These are phyloP conservation scores for Muntiacus muntjak DNA, from an alignment of 2,113 vertebrate species.

Conservation along the genomic window DNA sequence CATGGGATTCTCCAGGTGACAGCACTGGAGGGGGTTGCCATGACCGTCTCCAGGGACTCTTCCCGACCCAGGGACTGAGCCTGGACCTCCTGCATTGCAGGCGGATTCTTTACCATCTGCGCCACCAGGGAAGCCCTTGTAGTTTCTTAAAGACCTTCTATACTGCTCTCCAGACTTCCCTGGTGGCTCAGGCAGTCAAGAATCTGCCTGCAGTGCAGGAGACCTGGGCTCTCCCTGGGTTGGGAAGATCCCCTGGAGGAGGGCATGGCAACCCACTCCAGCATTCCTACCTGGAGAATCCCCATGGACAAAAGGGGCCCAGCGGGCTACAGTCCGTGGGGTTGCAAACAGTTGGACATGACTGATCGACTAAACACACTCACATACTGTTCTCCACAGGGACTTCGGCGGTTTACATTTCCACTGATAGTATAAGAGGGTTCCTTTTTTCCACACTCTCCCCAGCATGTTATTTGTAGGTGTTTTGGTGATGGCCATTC, in stretches of 20 bases:
- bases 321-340: not conserved
- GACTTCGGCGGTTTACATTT: rapidly evolving
- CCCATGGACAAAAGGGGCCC: not conserved
- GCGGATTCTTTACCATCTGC: not conserved
- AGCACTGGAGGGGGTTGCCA: not conserved
- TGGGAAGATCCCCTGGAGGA: not conserved
- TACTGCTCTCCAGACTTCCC: not conserved
- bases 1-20: not conserved
- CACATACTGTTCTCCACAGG: not conserved
- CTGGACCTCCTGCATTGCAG: not conserved
- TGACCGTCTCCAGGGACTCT: not conserved
- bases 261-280: not conserved
- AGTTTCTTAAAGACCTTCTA: not conserved
- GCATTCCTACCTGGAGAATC: not conserved
- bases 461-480: not conserved
- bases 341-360: rapidly evolving
- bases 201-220: rapidly evolving
- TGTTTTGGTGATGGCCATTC: not conserved
- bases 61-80: not conserved
- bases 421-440: rapidly evolving
- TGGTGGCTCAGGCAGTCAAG: not conserved
- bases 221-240: not conserved
- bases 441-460: not conserved
- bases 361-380: not conserved
- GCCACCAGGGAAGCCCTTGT: not conserved